Base-by-base conservation (phyloP, 1,140 invertebrate species). In the Cydia splendana region DNA sequence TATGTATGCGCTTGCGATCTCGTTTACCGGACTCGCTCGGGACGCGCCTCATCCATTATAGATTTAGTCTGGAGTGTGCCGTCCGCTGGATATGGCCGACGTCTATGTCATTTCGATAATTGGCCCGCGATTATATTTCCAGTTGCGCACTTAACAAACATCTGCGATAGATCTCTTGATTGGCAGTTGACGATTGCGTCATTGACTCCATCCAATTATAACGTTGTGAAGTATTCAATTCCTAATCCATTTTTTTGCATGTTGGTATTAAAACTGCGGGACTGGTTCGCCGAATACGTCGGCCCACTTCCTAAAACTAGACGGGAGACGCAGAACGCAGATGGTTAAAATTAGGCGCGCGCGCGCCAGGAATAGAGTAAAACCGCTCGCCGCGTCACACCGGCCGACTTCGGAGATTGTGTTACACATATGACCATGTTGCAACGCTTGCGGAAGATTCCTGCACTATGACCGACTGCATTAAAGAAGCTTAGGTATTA, bases 241-340 rank as follows among this genome's bases (percentile, higher is more conserved):
- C 13, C n/a, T 34, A 18, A 67, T 67, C 15, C 28, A n/a, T 42
- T 69, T 69, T 24, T 71, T 71, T 71, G 30, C 67, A 42, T 71
- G 67, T 18, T 9, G 6, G 34, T 71, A 45, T 34, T 51, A 45
- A 51, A 15, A 20, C 45, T 7, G 73, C 79, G 80, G 79, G 78
- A 86, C 90, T 87, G 85, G 90, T 91, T 88, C 88, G 86, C 76
- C 84, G 89, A 89, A 91, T 24, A 62, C 80, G 85, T 77, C 89
- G 91, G 89, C 90, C 88, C 88, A 93, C 89, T 92, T 93, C 89
- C 91, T 93, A 93, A 91, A 91, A 90, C 91, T 89, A 91, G 88
- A 85, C 88, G 86, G 88, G 90, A 90, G 88, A 93, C 91, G 89
- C 89, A 91, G 82, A 92, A 93, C 91, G 89, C 89, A 91, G 82